Conservation (phyloP, 2,888 invertebrate species). For the Lucinisca nassula region DNA sequence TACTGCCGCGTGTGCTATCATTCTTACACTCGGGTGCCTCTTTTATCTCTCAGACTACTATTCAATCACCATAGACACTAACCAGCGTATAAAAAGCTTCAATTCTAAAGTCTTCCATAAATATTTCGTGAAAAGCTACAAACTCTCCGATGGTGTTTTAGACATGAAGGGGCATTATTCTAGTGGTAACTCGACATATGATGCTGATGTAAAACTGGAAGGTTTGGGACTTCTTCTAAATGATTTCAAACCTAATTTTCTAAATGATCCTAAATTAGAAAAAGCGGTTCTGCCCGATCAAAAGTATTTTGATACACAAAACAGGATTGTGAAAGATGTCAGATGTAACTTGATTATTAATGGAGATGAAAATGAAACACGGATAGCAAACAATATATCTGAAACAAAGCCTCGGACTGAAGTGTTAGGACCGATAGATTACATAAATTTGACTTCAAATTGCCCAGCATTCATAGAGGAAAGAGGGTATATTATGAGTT, state of each 20-base stretch:
- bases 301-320: background rate
- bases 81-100: background rate
- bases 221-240: background rate
- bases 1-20: background rate
- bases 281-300: background rate
- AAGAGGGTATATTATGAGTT: constrained; percentile 64
- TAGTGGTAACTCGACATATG: background rate
- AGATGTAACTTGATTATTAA: background rate
- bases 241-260: background rate
- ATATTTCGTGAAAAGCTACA: background rate
- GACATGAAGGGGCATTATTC: background rate
- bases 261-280: constrained; percentile 6
- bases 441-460: constrained; percentile 28
- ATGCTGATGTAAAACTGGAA: background rate
- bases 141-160: background rate
- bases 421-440: constrained; percentile 14
- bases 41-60: background rate
- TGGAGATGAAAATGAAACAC: background rate
- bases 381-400: background rate
- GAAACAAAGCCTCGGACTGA: background rate
- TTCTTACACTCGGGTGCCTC: background rate
- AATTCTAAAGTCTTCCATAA: background rate
- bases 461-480: constrained; percentile 57
- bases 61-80: background rate
- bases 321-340: constrained; percentile 9